Conservation (phyloP, 2,797 vertebrate genomes). For the Trachurus trachurus region DNA sequence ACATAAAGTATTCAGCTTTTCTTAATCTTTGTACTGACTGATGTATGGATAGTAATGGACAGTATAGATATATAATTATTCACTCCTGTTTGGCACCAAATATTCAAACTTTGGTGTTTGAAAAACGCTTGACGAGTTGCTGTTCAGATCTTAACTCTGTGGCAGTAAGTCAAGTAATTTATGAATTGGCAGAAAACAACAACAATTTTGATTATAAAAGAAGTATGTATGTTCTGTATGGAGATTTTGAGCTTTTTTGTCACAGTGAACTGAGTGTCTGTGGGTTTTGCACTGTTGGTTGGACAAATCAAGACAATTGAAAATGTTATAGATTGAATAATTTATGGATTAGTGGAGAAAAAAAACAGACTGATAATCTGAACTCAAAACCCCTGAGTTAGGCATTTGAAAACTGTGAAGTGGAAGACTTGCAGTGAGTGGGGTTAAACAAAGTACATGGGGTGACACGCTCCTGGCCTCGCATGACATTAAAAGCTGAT, state of each 20-base stretch:
- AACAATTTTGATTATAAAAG: not conserved
- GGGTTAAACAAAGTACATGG: not conserved
- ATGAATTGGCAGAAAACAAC: not conserved
- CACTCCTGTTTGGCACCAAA: not conserved
- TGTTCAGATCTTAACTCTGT: not conserved
- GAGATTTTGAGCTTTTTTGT: not conserved
- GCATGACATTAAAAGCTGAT: too few species aligned
- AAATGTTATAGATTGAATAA: not conserved
- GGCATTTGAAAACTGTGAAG: too few species aligned
- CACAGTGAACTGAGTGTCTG: not conserved
- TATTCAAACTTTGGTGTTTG: not conserved
- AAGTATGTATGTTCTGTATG: not conserved
- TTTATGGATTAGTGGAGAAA: too few species aligned
- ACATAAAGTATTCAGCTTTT: too few species aligned
- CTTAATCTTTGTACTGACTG: too few species aligned
- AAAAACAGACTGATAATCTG: too few species aligned
- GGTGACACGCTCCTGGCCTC: not conserved
- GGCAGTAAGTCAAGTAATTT: too few species aligned
- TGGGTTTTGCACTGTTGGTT: not conserved
- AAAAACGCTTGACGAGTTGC: not conserved
- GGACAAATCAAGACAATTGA: not conserved
- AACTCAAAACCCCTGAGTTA: too few species aligned
- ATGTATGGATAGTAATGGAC: too few species aligned
- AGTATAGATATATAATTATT: too few species aligned
- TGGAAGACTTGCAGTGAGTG: too few species aligned